Percentiles rank a stretch among this genome's conserved stretches.
These are phyloP conservation scores for Drosophila repleta DNA, from an alignment of 1,140 invertebrate genomes.

Conservation along the genomic window DNA sequence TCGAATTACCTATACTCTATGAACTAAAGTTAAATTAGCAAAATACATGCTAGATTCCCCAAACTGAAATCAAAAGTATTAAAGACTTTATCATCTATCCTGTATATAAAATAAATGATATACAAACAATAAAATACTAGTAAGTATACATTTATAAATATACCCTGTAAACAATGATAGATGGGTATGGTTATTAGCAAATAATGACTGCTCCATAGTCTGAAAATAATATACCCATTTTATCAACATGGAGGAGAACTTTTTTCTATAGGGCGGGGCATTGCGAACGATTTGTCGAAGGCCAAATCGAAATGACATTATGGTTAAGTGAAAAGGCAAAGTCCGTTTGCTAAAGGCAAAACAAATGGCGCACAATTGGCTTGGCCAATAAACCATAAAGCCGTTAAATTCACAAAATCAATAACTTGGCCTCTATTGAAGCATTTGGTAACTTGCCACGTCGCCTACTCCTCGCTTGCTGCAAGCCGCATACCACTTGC, in stretches of 20 bases:
- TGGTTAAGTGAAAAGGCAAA: slow-evolving; percentile 63
- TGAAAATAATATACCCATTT: slow-evolving; percentile 1
- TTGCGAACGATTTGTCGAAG: slow-evolving; percentile 35
- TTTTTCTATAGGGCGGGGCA: slow-evolving; percentile 36
- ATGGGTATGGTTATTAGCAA: no score
- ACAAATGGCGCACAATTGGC: slow-evolving; percentile 71
- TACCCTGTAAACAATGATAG: no score
- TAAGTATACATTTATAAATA: no score
- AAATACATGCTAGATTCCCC: no score
- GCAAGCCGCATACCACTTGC: neutral
- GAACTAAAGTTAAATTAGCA: no score
- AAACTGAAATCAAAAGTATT: no score
- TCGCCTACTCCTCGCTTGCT: neutral
- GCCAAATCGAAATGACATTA: slow-evolving; percentile 72
- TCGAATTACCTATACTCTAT: slow-evolving; percentile 6
- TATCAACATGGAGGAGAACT: neutral
- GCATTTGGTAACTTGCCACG: slow-evolving; percentile 16
- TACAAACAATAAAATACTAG: no score
- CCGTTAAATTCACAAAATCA: slow-evolving; percentile 78
- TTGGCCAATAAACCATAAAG: slow-evolving; percentile 78
- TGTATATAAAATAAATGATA: no score
- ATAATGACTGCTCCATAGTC: no score
- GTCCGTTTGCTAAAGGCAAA: slow-evolving; percentile 33
- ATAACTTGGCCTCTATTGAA: slow-evolving; percentile 50
- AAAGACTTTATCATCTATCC: no score